A percentile compares a stretch with the other conserved stretches of the same genome.
These are phyloP conservation scores for Pteruthius melanotis DNA, from an alignment of 2,113 vertebrate genomes.

Conservation along the genomic window DNA sequence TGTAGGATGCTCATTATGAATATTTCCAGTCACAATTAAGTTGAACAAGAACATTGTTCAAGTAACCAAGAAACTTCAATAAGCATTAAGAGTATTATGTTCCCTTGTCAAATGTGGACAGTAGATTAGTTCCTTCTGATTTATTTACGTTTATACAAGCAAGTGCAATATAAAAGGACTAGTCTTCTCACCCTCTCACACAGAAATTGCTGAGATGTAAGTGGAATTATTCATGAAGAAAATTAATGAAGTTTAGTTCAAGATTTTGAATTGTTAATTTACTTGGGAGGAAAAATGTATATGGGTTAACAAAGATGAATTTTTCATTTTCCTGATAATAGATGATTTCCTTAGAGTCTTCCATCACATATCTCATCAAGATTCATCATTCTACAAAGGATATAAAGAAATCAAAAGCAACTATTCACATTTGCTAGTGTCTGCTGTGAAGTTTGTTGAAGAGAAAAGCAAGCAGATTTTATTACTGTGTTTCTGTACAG, in stretches of 20 bases:
- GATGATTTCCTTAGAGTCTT: conserved; percentile 47
- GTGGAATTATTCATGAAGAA: conserved; percentile 56
- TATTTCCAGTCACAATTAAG: background rate
- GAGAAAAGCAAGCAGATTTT: background rate
- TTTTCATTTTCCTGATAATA: conserved; percentile 44
- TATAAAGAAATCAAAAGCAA: conserved; percentile 19
- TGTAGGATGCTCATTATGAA: background rate
- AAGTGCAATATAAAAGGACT: background rate
- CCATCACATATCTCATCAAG: conserved; percentile 19
- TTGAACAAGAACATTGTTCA: background rate
- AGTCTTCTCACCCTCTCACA: background rate
- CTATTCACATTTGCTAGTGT: background rate
- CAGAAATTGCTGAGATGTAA: background rate
- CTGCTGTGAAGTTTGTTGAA: background rate
- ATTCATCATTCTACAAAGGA: background rate
- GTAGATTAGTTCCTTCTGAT: background rate
- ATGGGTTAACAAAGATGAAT: conserved; percentile 34
- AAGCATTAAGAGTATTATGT: background rate
- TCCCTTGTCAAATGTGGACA: background rate
- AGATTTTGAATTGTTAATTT: conserved; percentile 55
- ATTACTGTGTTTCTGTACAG: background rate
- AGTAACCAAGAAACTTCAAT: background rate
- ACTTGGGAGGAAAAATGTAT: background rate
- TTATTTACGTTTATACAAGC: conserved; percentile 1
- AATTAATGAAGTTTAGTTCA: conserved; percentile 51